Conservation (phyloP, 2,888 invertebrate species). For the Melanotus villosus region DNA sequence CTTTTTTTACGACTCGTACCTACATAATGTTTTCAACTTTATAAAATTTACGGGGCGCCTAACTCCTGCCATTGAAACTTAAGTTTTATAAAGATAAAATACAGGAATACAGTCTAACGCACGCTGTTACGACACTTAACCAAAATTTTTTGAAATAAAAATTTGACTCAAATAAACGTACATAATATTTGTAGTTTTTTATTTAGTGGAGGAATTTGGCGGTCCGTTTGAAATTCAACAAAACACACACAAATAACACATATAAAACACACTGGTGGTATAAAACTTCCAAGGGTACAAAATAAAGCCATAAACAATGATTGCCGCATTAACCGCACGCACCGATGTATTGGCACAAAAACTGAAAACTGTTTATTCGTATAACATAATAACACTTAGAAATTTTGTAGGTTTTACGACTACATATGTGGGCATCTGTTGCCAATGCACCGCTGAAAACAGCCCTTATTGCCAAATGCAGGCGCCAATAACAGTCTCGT, state of each 20-base stretch:
- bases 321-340: conserved; percentile 38
- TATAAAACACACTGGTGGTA: not conserved
- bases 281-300: not conserved
- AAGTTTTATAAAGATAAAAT: conserved; percentile 24
- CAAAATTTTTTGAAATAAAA: too few relatives aligned
- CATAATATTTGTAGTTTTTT: too few relatives aligned
- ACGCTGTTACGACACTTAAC: too few relatives aligned
- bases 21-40: conserved; percentile 56
- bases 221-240: too few relatives aligned
- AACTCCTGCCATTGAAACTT: conserved; percentile 43
- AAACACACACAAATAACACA: not conserved
- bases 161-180: too few relatives aligned
- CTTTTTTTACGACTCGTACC: conserved; percentile 57
- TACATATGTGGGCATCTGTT: conserved; percentile 51
- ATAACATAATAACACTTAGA: conserved; percentile 51
- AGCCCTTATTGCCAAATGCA: conserved; percentile 47
- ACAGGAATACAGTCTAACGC: too few relatives aligned
- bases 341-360: conserved; percentile 46
- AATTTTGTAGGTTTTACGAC: conserved; percentile 53
- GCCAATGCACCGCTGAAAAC: conserved; percentile 45
- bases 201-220: too few relatives aligned
- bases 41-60: conserved; percentile 55
- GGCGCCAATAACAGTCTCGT: conserved; percentile 48
- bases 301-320: conserved; percentile 44
- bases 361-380: conserved; percentile 53